Conservation (phyloP, 2,888 invertebrate genomes). For the Oligia fasciuncula region DNA sequence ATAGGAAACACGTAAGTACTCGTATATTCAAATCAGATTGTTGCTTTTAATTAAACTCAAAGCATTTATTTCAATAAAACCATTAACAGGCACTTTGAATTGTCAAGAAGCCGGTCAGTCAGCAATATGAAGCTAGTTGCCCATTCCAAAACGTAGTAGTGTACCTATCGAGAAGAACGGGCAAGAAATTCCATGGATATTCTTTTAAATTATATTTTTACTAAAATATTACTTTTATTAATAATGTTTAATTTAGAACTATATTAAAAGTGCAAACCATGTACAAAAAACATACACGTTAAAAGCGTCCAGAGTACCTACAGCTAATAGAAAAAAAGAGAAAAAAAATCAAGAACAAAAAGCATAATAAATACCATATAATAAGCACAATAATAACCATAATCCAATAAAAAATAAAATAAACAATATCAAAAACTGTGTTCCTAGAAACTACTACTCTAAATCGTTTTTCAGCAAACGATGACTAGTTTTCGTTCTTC, state of each 20-base stretch:
- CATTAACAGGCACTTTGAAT: too few species aligned
- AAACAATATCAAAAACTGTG: slow-evolving; percentile 14
- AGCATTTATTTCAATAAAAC: too few species aligned
- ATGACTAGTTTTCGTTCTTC: slow-evolving; percentile 62
- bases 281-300: neutral
- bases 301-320: neutral
- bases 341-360: too few species aligned
- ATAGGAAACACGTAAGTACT: neutral
- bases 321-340: neutral
- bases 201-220: neutral
- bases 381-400: too few species aligned
- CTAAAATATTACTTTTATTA: neutral
- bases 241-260: neutral
- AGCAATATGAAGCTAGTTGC: too few species aligned
- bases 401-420: too few species aligned
- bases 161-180: neutral
- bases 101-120: too few species aligned
- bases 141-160: neutral
- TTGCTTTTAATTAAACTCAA: too few species aligned
- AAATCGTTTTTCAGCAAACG: slow-evolving; percentile 48
- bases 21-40: neutral
- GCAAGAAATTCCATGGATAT: neutral
- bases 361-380: too few species aligned
- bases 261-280: neutral
- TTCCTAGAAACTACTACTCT: slow-evolving; percentile 24